Base-by-base conservation (phyloP, 2,888 invertebrate species). In the Dicranocentrus wangi region DNA sequence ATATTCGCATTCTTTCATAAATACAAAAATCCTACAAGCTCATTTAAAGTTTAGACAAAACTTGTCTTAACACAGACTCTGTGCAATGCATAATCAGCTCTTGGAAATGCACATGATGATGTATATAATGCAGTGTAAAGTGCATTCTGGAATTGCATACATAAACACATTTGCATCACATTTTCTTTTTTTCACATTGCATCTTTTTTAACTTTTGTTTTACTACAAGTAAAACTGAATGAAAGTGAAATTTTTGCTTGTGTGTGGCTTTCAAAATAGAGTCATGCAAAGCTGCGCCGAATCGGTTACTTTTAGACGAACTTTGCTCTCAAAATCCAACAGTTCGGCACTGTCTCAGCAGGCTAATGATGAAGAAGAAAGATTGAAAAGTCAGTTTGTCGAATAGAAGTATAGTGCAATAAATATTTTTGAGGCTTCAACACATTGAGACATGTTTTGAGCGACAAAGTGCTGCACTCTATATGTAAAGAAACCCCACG, bases 341-440 rank as follows among this genome's bases (percentile, higher is more conserved):
- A 3, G 3, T 10, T 32, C 10, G 32, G 5, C 32, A 32, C 32
- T 32, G 32, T 32, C 10, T 32, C 32, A 32, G 10, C 32, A 32
- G n/a, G 32, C 32, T 32, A 32, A 32, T 32, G 32, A 32, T 8
- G 15, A 60, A 28, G 25, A 3, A 60, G n/a, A 60, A 27, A 23
- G 55, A 55, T 55, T 55, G 55, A 55, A 15, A 55, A 55, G 55
- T 55, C 51, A 51, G 55, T 60, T 60, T 13, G 60, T 15, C 21
- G 19, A 13, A 21, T 21, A 53, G 47, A n/a, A n/a, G 47, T 47
- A 47, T n/a, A n/a, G n/a, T n/a, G n/a, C n/a, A n/a, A 13, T 39
- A 8, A 39, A 39, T 17, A 47, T 47, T n/a, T n/a, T n/a, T n/a
- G n/a, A n/a, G 32, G 32, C 32, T 32, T 32, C 32, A 10, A 10